These are phyloP conservation scores for Scomber scombrus DNA, from an alignment of 2,113 vertebrate species.

Conservation along the genomic window DNA sequence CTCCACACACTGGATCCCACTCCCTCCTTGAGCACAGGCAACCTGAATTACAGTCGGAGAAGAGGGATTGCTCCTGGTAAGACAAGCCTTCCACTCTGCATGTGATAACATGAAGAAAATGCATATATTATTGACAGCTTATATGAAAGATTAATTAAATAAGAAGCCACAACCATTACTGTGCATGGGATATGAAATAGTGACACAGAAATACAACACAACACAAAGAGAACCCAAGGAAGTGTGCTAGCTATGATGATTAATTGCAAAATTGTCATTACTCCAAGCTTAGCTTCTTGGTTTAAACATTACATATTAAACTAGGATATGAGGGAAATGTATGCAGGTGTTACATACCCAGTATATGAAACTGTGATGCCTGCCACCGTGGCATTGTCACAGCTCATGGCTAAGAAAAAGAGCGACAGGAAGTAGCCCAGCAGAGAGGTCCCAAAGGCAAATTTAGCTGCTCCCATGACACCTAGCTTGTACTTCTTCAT, in stretches of 20 bases:
- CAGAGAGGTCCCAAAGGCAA: conserved; percentile 89
- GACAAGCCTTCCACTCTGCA: conserved; percentile 79
- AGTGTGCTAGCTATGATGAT: not conserved
- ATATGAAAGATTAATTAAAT: conserved; percentile 36
- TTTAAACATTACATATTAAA: not conserved
- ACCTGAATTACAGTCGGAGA: conserved; percentile 89
- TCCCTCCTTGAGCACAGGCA: conserved; percentile 87
- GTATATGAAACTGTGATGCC: conserved; percentile 90
- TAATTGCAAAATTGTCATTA: not conserved
- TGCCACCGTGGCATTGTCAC: conserved; percentile 90
- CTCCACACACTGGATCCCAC: conserved; percentile 95
- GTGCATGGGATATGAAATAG: conserved; percentile 21
- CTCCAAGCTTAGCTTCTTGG: not conserved
- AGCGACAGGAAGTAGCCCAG: conserved; percentile 91
- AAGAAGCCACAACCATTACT: not conserved
- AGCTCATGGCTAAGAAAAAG: conserved; percentile 89
- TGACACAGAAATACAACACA: conserved; percentile 6
- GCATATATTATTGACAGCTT: conserved; percentile 35
- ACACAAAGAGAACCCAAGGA: not conserved
- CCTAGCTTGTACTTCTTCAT: conserved; percentile 92
- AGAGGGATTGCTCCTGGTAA: conserved; percentile 80
- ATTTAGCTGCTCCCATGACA: conserved; percentile 89
- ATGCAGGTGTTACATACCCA: conserved; percentile 81
- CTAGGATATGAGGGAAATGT: not conserved
- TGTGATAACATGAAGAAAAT: conserved; percentile 36